Evolutionary conservation across 2,888 invertebrate genomes (phyloP).

Genomic region (Phengaris alcon): DNA sequence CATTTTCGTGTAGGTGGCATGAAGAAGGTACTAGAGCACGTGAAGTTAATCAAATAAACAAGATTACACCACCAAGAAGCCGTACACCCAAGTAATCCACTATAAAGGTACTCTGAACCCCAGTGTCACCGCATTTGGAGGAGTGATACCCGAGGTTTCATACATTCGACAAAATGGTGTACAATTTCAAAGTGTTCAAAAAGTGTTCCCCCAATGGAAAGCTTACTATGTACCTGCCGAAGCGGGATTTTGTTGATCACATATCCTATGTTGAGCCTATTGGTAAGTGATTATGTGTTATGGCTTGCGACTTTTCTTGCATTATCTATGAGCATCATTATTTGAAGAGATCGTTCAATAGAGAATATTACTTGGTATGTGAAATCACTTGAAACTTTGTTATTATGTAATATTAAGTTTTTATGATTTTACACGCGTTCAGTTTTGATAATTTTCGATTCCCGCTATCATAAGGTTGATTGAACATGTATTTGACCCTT

Average conservation of each 20-base stretch:
- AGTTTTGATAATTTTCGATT: no score
- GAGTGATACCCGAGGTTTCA: constrained; percentile 19
- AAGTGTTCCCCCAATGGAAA: constrained; percentile 94
- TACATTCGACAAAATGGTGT: constrained; percentile 84
- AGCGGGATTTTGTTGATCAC: constrained; percentile 93
- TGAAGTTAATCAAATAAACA: constrained; percentile 55
- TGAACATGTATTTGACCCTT: no score
- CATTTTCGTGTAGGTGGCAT: constrained; percentile 19
- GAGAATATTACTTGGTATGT: no score
- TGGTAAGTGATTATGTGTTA: constrained; percentile 73
- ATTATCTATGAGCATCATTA: background rate
- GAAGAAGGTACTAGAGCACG: constrained; percentile 39
- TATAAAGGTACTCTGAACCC: constrained; percentile 51
- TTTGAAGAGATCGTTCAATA: no score
- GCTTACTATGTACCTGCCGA: constrained; percentile 90
- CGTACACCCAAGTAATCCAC: constrained; percentile 56
- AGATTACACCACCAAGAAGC: constrained; percentile 63
- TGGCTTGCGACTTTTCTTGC: background rate
- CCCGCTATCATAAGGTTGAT: no score
- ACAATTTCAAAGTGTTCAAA: constrained; percentile 94
- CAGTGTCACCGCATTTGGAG: constrained; percentile 32
- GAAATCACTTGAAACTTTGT: no score
- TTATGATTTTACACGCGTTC: no score
- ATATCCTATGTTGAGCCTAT: constrained; percentile 91
- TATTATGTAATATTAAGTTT: no score